phyloP scores from a whole-genome alignment of 2,888 invertebrate genomes.

The Pelosia muscerda region DNA sequence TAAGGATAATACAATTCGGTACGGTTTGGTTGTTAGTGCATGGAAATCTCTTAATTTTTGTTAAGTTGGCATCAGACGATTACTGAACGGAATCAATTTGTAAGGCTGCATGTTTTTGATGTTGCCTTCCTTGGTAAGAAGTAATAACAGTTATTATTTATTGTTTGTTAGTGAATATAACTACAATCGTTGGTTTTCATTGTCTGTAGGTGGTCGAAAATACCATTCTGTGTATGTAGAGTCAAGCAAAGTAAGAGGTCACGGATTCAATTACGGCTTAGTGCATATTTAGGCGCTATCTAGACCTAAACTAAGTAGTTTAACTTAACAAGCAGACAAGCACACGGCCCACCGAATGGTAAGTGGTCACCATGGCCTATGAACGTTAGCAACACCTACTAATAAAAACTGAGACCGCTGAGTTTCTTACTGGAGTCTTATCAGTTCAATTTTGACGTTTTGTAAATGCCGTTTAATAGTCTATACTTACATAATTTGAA shows the following conservation, averaged over 20 bases:
- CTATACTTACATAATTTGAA: no score
- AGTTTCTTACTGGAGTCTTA: no score
- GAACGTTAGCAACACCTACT: no score
- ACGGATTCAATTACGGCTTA: not conserved
- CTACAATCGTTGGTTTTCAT: not conserved
- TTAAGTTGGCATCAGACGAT: constrained; percentile 30
- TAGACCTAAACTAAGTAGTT: no score
- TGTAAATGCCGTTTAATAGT: no score
- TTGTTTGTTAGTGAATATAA: not conserved
- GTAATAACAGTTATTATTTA: not conserved
- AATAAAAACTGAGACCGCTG: no score
- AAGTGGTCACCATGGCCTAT: no score
- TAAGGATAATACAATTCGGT: constrained; percentile 38
- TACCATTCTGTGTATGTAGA: not conserved
- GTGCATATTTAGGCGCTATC: not conserved
- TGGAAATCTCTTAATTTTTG: constrained; percentile 35
- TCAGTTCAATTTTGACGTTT: no score
- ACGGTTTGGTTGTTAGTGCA: constrained; percentile 35
- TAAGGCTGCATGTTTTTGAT: not conserved
- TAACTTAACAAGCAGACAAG: no score
- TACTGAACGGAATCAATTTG: constrained; percentile 30
- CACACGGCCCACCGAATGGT: no score
- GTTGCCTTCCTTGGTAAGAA: not conserved
- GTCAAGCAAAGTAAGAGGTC: not conserved
- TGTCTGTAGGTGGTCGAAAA: not conserved